These are phyloP conservation scores for Chionomys nivalis DNA, from an alignment of 2,113 vertebrate genomes.

Conservation along the genomic window DNA sequence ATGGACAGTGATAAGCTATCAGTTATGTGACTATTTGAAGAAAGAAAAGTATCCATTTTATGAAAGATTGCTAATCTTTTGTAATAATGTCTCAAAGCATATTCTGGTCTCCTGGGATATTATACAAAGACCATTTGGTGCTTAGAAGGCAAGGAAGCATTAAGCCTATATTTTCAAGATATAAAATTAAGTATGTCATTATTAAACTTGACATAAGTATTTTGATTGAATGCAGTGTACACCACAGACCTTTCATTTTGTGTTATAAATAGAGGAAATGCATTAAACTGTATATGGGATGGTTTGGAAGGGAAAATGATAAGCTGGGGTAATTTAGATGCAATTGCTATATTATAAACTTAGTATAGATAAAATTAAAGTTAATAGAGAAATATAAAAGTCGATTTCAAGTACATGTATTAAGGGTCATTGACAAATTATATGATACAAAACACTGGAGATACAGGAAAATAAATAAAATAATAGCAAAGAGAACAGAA, in stretches of 20 bases:
- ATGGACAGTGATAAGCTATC: constrained; percentile 84
- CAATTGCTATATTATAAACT: neutral
- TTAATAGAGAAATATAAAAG: neutral
- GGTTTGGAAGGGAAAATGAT: neutral
- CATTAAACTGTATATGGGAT: neutral
- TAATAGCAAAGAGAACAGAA: neutral
- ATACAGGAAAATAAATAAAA: neutral
- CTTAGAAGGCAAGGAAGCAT: constrained; percentile 39
- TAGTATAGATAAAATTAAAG: constrained; percentile 26
- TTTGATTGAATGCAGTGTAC: neutral
- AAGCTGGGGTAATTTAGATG: neutral
- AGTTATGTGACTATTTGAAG: constrained; percentile 82
- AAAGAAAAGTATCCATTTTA: constrained; percentile 77
- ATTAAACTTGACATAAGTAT: constrained; percentile 21
- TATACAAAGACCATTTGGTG: constrained; percentile 20
- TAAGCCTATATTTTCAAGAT: neutral
- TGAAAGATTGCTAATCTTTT: constrained; percentile 76
- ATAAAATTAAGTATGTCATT: constrained; percentile 11
- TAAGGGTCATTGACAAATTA: neutral
- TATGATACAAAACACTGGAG: neutral
- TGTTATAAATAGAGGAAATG: neutral
- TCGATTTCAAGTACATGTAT: neutral
- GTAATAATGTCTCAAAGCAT: constrained; percentile 66
- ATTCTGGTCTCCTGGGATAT: constrained; percentile 47
- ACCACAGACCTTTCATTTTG: neutral